Evolutionary conservation across 2,113 vertebrate genomes (phyloP).

Genomic region (Hyla sarda): DNA sequence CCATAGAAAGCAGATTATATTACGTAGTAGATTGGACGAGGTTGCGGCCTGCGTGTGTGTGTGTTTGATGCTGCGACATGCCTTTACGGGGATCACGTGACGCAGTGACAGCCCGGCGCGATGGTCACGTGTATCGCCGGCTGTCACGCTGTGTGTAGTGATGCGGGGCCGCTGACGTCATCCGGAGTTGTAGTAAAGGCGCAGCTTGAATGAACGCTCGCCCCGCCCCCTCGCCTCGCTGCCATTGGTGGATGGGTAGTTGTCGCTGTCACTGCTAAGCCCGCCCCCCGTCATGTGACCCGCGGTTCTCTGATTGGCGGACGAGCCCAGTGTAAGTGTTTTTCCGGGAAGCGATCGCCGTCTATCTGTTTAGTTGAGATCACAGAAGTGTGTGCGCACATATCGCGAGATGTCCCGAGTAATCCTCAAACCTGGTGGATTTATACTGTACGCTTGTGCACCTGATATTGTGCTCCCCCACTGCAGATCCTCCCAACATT

Average conservation of each 20-base stretch:
- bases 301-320: constrained; percentile 62
- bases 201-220: constrained; percentile 76
- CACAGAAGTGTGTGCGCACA: too few relatives aligned
- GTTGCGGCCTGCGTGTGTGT: too few relatives aligned
- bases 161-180: neutral
- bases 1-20: too few relatives aligned
- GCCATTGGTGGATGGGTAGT: constrained; percentile 72
- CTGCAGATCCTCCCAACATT: too few relatives aligned
- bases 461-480: too few relatives aligned
- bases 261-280: constrained; percentile 71
- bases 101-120: neutral
- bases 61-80: too few relatives aligned
- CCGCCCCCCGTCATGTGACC: neutral
- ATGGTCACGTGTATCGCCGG: neutral
- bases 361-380: neutral
- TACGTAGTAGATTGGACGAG: too few relatives aligned
- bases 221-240: constrained; percentile 68
- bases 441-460: too few relatives aligned
- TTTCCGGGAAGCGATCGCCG: neutral
- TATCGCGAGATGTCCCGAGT: too few relatives aligned
- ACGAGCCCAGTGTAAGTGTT: constrained; percentile 33
- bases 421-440: too few relatives aligned
- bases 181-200: constrained; percentile 68
- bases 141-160: constrained; percentile 5
- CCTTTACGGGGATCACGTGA: too few relatives aligned